phyloP scores from a whole-genome alignment of 1,140 invertebrate genomes.

The Gryon sp. region DNA sequence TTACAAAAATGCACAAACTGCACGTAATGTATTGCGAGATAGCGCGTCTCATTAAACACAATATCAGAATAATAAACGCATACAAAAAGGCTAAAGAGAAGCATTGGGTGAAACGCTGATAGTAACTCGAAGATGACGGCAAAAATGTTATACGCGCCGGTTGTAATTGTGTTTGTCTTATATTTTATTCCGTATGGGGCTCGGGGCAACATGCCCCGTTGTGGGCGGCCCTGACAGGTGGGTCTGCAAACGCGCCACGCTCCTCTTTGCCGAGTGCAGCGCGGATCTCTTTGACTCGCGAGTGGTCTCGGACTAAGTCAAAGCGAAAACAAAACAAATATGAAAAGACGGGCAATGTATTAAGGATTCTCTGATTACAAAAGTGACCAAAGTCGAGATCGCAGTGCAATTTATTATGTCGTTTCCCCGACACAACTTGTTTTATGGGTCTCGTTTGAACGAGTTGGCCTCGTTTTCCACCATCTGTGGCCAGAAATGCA shows the following conservation, averaged over 20 bases:
- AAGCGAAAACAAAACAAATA: constrained; percentile 37
- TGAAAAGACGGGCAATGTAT: constrained; percentile 40
- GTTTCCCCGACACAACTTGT: constrained; percentile 55
- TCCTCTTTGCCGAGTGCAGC: constrained; percentile 27
- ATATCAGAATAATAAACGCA: not conserved
- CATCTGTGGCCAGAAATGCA: constrained; percentile 43
- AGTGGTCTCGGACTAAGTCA: constrained; percentile 24
- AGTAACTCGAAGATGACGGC: constrained; percentile 4
- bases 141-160: constrained; percentile 30
- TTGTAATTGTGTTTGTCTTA: constrained; percentile 59
- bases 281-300: constrained; percentile 60
- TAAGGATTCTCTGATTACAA: constrained; percentile 60
- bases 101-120: constrained; percentile 15
- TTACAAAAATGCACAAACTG: not conserved
- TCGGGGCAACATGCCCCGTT: constrained; percentile 47
- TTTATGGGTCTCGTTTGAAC: constrained; percentile 41
- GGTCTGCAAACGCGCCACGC: constrained; percentile 38
- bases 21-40: constrained; percentile 1
- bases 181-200: constrained; percentile 57
- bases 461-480: constrained; percentile 62
- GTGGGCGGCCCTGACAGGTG: constrained; percentile 63
- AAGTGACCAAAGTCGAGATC: constrained; percentile 55
- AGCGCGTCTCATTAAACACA: constrained; percentile 3
- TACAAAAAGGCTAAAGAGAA: not conserved
- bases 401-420: constrained; percentile 52